Evolutionary conservation across 1,140 invertebrate genomes (phyloP), one percentile per base, ranked within the genome.

Genomic region (Drosophila kikkawai): DNA sequence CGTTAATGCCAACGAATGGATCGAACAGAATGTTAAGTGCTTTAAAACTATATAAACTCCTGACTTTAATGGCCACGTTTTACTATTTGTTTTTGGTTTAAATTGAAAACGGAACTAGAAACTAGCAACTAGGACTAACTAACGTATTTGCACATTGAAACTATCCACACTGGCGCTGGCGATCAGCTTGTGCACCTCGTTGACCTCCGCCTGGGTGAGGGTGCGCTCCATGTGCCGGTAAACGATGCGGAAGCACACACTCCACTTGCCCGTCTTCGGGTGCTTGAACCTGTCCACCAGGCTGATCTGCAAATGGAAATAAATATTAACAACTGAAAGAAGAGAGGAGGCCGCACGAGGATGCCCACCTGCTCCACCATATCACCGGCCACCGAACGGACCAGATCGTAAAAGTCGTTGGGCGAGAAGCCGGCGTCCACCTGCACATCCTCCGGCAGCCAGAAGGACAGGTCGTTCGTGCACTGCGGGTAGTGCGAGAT

Each of bases 321-420:
- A 37, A 53, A 22, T 26, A n/a, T 44, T 22, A 13, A 11, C 4
- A 8, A 48, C 6, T 45, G 5, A 7, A 8, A 9, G 0, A 15
- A 1, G 11, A 1, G 7, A 22, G 15, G 0, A 6, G 0, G 1
- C 22, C 4, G 2, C 12, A 7, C 2, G 0, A 11, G 3, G 5
- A 17, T 9, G 4, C 79, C 22, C 69, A 97, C 97, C 95, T 98
- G 97, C 94, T 99, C 99, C 47, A 99, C 95, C 17, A 97, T 93
- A 93, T 99, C 98, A 7, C 97, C 98, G 7, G 96, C 98, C 66
- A 98, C 93, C 73, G 95, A 95, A 79, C 99, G 94, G 0, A 98
- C 98, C 45, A 99, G 87, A 91, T 99, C 99, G 93, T 98, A 99
- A 93, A 99, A 99, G 94, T 99, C 97, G 93, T 98, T 98, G 15